A percentile compares a stretch with the other conserved stretches of the same genome.
phyloP scores from a whole-genome alignment of 1,140 invertebrate species.

The Pogonomyrmex barbatus region DNA sequence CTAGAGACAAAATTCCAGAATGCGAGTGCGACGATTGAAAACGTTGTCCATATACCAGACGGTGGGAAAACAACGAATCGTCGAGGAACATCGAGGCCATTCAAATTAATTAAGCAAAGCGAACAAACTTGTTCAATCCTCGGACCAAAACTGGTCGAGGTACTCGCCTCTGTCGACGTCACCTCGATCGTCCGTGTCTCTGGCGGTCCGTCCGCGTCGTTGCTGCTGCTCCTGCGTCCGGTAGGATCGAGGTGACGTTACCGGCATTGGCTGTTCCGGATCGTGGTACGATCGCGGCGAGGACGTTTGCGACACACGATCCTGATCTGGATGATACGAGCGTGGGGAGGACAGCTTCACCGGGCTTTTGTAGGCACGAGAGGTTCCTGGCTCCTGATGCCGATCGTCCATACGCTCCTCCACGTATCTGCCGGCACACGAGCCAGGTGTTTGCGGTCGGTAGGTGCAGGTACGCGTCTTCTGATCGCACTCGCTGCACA shows the following conservation, averaged over 20 bases:
- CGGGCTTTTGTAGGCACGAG: conserved; percentile 66
- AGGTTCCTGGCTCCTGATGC: conserved; percentile 60
- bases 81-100: conserved; percentile 20
- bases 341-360: conserved; percentile 63
- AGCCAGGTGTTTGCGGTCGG: conserved; percentile 81
- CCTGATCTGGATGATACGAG: conserved; percentile 46
- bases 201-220: conserved; percentile 30
- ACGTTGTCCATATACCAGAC: not conserved
- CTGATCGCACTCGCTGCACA: conserved; percentile 84
- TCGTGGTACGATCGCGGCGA: conserved; percentile 66
- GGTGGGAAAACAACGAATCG: not conserved
- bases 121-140: conserved; percentile 57
- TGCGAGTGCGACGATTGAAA: not conserved
- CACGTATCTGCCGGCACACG: conserved; percentile 76
- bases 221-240: conserved; percentile 44
- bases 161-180: conserved; percentile 49
- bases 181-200: conserved; percentile 49
- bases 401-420: conserved; percentile 79
- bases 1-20: not conserved
- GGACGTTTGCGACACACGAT: conserved; percentile 27
- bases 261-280: conserved; percentile 33
- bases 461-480: conserved; percentile 81
- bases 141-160: conserved; percentile 45
- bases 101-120: conserved; percentile 54
- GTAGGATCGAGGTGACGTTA: conserved; percentile 49